These are phyloP conservation scores for Cheirogaleus medius DNA, from an alignment of 2,113 vertebrate species.

Conservation along the genomic window DNA sequence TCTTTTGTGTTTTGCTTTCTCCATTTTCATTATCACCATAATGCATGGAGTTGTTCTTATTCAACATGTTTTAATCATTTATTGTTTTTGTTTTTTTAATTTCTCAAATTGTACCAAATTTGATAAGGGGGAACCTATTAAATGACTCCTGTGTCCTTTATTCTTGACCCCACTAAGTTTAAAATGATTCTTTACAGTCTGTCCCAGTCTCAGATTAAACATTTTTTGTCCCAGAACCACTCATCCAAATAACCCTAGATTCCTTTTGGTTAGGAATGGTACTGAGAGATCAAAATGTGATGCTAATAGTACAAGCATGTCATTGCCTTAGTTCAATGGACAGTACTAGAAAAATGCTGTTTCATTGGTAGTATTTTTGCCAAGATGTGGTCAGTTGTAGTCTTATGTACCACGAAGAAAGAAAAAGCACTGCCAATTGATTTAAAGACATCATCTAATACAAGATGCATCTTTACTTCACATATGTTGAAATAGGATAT, in stretches of 20 bases:
- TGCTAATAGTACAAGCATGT: background rate
- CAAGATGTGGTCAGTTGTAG: background rate
- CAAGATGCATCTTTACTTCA: background rate
- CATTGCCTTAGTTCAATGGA: background rate
- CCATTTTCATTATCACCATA: background rate
- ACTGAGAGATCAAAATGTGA: background rate
- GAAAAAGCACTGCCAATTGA: background rate
- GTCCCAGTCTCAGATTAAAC: background rate
- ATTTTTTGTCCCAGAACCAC: background rate
- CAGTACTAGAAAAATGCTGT: background rate
- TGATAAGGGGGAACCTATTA: background rate
- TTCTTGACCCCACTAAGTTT: background rate
- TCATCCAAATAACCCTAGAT: background rate
- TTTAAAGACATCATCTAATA: background rate
- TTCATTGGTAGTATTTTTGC: background rate
- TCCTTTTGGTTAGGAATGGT: background rate
- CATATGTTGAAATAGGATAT: background rate
- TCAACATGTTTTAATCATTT: background rate
- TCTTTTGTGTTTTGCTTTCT: conserved; percentile 14
- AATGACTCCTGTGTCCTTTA: background rate
- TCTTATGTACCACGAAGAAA: conserved; percentile 9
- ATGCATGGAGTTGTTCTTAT: background rate
- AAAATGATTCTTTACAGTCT: conserved; percentile 6
- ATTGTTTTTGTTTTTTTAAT: background rate
- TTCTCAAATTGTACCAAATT: background rate